A percentile compares a stretch with the other conserved stretches of the same genome.
These are phyloP conservation scores for Rhynchotus rufescens DNA, from an alignment of 2,797 vertebrate genomes.

Conservation along the genomic window DNA sequence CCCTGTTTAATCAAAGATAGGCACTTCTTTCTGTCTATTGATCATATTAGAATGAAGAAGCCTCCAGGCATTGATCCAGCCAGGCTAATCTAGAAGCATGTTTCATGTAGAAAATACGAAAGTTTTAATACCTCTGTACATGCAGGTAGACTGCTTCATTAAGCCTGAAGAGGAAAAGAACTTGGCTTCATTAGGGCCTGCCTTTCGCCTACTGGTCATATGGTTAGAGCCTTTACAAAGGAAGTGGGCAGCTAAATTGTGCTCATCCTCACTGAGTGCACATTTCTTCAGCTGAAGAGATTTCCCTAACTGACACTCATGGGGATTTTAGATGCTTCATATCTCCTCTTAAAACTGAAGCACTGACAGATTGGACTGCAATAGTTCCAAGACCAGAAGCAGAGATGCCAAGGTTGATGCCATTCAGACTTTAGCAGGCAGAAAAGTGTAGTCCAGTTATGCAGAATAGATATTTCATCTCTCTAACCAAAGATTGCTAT, in stretches of 20 bases:
- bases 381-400: background rate
- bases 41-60: background rate
- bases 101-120: background rate
- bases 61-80: background rate
- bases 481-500: background rate
- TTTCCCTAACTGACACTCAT: background rate
- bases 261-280: background rate
- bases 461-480: conserved; percentile 6
- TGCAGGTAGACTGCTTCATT: background rate
- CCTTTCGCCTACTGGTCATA: background rate
- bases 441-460: background rate
- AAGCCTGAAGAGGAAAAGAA: background rate
- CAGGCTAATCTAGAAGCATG: background rate
- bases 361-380: background rate
- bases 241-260: background rate
- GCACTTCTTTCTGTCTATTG: background rate
- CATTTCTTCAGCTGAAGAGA: background rate
- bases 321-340: background rate
- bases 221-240: background rate
- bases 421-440: background rate
- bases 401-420: background rate
- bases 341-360: background rate
- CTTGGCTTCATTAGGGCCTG: background rate
- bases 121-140: background rate
- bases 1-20: background rate